Evolutionary conservation across 2,797 vertebrate genomes (phyloP), one percentile per base, ranked within the genome.

Genomic region (Pygocentrus nattereri): DNA sequence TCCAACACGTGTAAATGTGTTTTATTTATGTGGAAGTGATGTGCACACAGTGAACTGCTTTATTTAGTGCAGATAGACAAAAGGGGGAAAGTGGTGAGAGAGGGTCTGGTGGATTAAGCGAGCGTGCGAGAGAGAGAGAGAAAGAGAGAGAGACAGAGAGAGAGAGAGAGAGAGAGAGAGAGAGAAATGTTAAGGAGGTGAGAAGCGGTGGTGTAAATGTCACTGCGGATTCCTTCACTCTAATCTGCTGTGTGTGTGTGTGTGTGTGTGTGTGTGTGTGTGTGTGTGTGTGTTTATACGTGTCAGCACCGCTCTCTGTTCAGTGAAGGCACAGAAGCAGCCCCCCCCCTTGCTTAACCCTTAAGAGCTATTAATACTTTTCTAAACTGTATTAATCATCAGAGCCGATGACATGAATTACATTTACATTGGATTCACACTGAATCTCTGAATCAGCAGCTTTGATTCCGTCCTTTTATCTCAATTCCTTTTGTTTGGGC

Each of bases 191-290:
- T 76, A 25, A 5, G 76, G 68, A 81, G 62, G 65, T 76, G 79
- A 81, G 64, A 76, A 27, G 65, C 70, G 68, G 75, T 79, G 80
- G 72, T 61, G 73, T 78, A 84, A 87, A 87, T 85, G 78, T 79
- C 76, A 74, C 49, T 13, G 50, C 58, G 47, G 69, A 70, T 82
- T 81, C 79, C 84, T 85, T 82, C 71, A 82, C 76, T 79, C 52
- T 74, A 73, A 85, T 85, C 81, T 76, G 62, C 71, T 65, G 27
- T 18, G 68, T 5, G 23, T 59, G 50, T 52, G 38, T 76, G 77
- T 69, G 79, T 76, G 67, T 76, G 19, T 68, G 52, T 73, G 7
- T 72, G 64, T 50, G 67, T 52, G 78, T 76, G 54, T 61, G 78
- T 78, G 44, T 54, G 74, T 76, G 59, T 54, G 81, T 74, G 27